A percentile compares a stretch with the other conserved stretches of the same genome.
Evolutionary conservation across 1,140 invertebrate species (phyloP).

Genomic region (Dreissena polymorpha): DNA sequence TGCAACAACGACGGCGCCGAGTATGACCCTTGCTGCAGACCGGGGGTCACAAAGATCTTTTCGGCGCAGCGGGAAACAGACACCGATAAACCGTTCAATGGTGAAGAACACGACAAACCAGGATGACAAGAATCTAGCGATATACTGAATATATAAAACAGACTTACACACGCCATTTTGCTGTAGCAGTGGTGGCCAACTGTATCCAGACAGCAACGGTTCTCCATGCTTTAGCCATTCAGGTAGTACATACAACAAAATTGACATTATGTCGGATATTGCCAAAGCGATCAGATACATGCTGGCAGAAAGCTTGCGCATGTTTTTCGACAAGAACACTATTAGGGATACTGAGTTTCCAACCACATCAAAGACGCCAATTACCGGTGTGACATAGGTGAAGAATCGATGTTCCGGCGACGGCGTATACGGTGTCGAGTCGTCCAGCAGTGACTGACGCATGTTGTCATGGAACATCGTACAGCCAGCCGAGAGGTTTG

Average conservation of each 20-base stretch:
- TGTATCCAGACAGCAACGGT: slow-evolving; percentile 42
- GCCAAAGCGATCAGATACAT: slow-evolving; percentile 72
- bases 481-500: background rate
- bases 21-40: slow-evolving; percentile 33
- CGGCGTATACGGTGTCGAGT: background rate
- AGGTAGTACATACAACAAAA: slow-evolving; percentile 71
- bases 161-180: background rate
- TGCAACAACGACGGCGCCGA: too few species aligned
- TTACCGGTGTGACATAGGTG: slow-evolving; percentile 47
- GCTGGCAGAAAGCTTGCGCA: slow-evolving; percentile 71
- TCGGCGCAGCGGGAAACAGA: slow-evolving; percentile 84
- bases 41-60: slow-evolving; percentile 52
- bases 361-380: slow-evolving; percentile 61
- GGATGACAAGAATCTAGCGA: slow-evolving; percentile 68
- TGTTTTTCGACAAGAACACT: slow-evolving; percentile 69
- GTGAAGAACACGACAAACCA: slow-evolving; percentile 73
- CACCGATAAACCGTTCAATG: slow-evolving; percentile 83
- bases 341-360: slow-evolving; percentile 71
- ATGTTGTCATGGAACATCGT: background rate
- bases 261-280: slow-evolving; percentile 66
- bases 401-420: slow-evolving; percentile 35
- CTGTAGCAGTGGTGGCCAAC: background rate
- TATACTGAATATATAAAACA: slow-evolving; percentile 50
- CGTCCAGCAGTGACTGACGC: background rate
- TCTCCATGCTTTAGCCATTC: slow-evolving; percentile 69